Evolutionary conservation across 2,888 invertebrate species (phyloP), one percentile per base, ranked within the genome.

Genomic region (Elegia similella): DNA sequence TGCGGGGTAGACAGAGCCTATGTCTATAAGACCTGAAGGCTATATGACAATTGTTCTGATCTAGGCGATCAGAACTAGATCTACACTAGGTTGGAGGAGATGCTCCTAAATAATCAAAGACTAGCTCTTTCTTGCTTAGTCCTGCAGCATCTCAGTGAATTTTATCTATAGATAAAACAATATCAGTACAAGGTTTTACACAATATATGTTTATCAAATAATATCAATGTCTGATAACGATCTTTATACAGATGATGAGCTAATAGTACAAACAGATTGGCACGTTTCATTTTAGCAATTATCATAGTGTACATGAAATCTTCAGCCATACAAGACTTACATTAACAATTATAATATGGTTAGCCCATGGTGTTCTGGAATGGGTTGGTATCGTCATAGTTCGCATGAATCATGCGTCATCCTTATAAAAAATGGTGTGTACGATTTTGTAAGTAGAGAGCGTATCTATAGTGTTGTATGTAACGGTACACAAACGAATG

Each of bases 401-500:
- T 43, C 30, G 65, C 56, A 69, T 73, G 63, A 65, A 65, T 68
- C 65, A 77, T 84, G 82, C 78, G 82, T 85, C 85, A 85, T 78
- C 66, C 66, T 74, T 70, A 71, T 75, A 75, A 78, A 80, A 70
- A 81, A 72, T 68, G 63, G 69, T 70, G 61, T 70, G 72, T 67
- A 59, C 53, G 59, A 63, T 61, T 66, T 64, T 63, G 72, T 70
- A 70, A 67, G 67, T 66, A 65, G 65, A 75, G 76, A 75, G 71
- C 63, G 70, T 72, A 65, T 68, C 59, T 47, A 16, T 16, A 47
- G 42, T 23, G n/a, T 8, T 65, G 73, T 84, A 86, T 64, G 73
- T 84, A 86, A 84, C 85, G 80, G 84, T 80, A 79, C 63, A 65
- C 59, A 73, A 79, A 78, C 79, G 75, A 74, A 72, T 64, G 65